A percentile compares a stretch with the other conserved stretches of the same genome.
These are phyloP conservation scores for Octomys mimax DNA, from an alignment of 2,797 vertebrate genomes.

Conservation along the genomic window DNA sequence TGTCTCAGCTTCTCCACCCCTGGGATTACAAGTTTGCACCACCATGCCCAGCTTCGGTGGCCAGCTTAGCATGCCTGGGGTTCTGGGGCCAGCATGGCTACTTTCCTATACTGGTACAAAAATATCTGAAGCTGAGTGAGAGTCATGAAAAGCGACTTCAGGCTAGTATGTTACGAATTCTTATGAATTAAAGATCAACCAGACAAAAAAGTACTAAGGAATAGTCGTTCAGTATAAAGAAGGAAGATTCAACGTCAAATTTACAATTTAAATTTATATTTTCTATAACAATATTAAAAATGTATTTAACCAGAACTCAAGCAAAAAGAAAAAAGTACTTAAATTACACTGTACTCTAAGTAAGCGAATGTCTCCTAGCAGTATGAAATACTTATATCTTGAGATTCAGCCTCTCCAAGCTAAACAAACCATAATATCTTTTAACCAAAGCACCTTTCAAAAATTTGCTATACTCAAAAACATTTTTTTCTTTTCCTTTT, in stretches of 20 bases:
- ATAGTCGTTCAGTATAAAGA: background rate
- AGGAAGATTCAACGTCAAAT: background rate
- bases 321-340: background rate
- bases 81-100: no score
- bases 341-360: background rate
- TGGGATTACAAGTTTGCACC: no score
- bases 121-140: background rate
- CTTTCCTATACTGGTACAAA: background rate
- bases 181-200: background rate
- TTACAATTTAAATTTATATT: background rate
- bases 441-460: background rate
- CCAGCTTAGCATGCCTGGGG: no score
- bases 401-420: background rate
- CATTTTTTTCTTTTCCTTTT: background rate
- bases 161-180: background rate
- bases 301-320: background rate
- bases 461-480: slow-evolving; percentile 21
- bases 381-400: background rate
- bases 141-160: background rate
- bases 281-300: background rate
- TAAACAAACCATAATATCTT: background rate
- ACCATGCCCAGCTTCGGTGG: no score
- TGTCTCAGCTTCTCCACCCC: no score
- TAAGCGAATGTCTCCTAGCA: background rate
- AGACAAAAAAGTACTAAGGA: slow-evolving; percentile 20